A percentile compares a stretch with the other conserved stretches of the same genome.
phyloP scores from a whole-genome alignment of 1,140 invertebrate genomes.

The Cydia amplana region DNA sequence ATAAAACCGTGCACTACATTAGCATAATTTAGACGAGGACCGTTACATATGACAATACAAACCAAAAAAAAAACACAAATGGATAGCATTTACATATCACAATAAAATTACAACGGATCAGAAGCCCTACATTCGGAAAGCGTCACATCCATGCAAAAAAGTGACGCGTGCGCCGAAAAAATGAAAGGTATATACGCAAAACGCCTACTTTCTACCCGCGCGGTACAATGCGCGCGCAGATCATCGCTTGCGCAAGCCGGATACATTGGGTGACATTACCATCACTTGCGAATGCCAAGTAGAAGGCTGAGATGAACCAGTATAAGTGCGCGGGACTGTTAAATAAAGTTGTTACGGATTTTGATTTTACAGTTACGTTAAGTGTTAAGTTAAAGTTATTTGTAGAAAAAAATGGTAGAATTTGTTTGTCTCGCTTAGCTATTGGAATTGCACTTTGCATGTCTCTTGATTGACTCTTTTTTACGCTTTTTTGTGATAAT shows the following conservation, averaged over 20 bases:
- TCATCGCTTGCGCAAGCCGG: constrained; percentile 55
- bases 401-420: too few species aligned
- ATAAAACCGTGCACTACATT: background rate
- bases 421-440: too few species aligned
- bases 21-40: background rate
- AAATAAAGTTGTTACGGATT: too few species aligned
- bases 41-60: background rate
- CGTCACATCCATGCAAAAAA: constrained; percentile 1
- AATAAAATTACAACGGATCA: constrained; percentile 14
- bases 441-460: background rate
- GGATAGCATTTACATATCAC: constrained; percentile 2
- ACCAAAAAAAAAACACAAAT: background rate
- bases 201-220: constrained; percentile 44
- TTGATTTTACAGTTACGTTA: too few species aligned
- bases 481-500: background rate
- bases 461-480: background rate
- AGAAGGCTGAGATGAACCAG: background rate
- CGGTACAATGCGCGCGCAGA: constrained; percentile 34
- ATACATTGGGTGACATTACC: constrained; percentile 37
- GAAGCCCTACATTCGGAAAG: constrained; percentile 9
- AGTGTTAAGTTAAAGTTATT: too few species aligned
- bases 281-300: background rate
- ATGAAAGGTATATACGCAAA: constrained; percentile 39
- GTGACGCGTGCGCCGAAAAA: constrained; percentile 11
- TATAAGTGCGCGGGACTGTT: background rate